Evolutionary conservation across 92 coral and sea anemone genomes (phyloP).

Genomic region (Actinostola sp.): DNA sequence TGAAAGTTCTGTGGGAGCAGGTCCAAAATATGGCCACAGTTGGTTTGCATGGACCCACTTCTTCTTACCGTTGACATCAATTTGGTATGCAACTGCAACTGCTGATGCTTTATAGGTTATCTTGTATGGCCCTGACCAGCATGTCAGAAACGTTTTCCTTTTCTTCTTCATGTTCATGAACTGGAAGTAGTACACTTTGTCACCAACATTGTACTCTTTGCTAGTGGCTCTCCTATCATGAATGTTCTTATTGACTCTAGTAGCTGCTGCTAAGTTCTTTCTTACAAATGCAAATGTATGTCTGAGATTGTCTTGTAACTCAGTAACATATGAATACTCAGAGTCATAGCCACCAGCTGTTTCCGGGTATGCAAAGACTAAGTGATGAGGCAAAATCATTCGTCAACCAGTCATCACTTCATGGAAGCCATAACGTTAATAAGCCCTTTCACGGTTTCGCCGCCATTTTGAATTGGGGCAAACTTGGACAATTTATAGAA

Average conservation of each 20-base stretch:
- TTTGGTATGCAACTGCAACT: slow-evolving; percentile 19
- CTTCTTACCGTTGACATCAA: slow-evolving; percentile 24
- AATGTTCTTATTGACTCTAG: slow-evolving; percentile 30
- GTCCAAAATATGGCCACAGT: slow-evolving; percentile 23
- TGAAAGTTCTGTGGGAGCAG: neutral
- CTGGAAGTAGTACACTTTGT: slow-evolving; percentile 23
- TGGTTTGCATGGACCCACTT: slow-evolving; percentile 19
- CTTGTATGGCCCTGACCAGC: slow-evolving; percentile 17
- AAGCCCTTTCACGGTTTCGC: too few species aligned
- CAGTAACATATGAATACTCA: slow-evolving; percentile 10
- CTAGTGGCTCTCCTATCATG: slow-evolving; percentile 23
- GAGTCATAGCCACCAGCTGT: slow-evolving; percentile 15
- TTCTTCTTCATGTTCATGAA: slow-evolving; percentile 18
- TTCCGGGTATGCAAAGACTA: slow-evolving; percentile 16
- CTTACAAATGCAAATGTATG: slow-evolving; percentile 29
- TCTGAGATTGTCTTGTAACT: slow-evolving; percentile 16
- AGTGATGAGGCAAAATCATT: slow-evolving; percentile 16
- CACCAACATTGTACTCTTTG: slow-evolving; percentile 23
- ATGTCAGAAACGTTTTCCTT: slow-evolving; percentile 27
- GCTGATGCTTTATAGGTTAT: slow-evolving; percentile 18
- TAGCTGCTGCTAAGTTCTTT: slow-evolving; percentile 20
- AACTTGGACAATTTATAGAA: too few species aligned
- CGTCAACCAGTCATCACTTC: too few species aligned
- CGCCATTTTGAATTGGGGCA: too few species aligned
- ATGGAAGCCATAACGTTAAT: too few species aligned